A percentile compares a stretch with the other conserved stretches of the same genome.
Evolutionary conservation across 2,888 invertebrate genomes (phyloP).

Genomic region (Netelia fuscicornis): DNA sequence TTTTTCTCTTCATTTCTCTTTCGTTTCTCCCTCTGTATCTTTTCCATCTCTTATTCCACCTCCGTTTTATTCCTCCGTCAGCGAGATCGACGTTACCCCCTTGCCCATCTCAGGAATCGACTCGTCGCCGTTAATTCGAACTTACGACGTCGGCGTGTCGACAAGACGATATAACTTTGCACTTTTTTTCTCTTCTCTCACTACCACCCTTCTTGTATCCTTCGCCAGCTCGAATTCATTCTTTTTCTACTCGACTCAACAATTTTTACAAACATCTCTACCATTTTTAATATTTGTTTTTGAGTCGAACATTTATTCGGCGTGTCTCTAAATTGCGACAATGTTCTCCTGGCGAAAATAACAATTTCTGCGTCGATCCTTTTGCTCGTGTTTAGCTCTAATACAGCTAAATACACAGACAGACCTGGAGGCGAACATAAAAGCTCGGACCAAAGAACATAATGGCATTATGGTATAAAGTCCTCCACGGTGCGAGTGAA

Average conservation of each 20-base stretch:
- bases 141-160: constrained; percentile 75
- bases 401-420: background rate
- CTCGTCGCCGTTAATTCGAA: constrained; percentile 78
- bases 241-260: background rate
- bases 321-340: no score
- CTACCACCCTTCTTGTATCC: background rate
- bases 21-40: constrained; percentile 35
- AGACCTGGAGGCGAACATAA: background rate
- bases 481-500: constrained; percentile 46
- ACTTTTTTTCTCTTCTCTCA: constrained; percentile 2
- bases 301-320: no score
- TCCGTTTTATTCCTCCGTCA: constrained; percentile 51
- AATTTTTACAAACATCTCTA: background rate
- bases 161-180: constrained; percentile 54
- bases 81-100: constrained; percentile 50
- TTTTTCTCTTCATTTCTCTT: constrained; percentile 31
- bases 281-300: background rate
- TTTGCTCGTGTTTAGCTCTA: background rate
- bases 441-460: constrained; percentile 28
- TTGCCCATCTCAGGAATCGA: constrained; percentile 65
- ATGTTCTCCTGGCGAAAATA: no score
- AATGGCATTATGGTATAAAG: constrained; percentile 20
- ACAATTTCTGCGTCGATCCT: background rate
- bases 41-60: constrained; percentile 40
- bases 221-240: background rate